Percentiles rank a stretch among this genome's conserved stretches.
Conservation (phyloP, 2,797 vertebrate genomes). For the Rhinichthys osculus region DNA sequence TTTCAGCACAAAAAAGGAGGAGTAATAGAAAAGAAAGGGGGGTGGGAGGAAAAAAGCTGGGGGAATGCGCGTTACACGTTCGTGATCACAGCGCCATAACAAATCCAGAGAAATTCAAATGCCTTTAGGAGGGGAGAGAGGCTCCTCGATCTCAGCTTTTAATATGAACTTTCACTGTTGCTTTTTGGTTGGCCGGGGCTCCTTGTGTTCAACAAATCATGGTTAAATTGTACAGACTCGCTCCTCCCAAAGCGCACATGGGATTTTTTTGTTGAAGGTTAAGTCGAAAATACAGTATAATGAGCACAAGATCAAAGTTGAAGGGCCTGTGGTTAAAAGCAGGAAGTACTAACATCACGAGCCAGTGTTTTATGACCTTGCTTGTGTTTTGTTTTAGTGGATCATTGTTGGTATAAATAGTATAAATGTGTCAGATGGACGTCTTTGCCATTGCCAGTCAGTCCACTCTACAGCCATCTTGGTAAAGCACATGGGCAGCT, state of each 20-base stretch:
- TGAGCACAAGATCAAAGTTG: background rate
- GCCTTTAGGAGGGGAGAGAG: slow-evolving; percentile 35
- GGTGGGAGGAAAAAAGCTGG: slow-evolving; percentile 8
- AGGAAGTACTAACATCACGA: background rate
- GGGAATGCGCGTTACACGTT: slow-evolving; percentile 64
- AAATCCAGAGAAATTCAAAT: slow-evolving; percentile 55
- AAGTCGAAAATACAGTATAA: slow-evolving; percentile 10
- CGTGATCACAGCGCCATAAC: slow-evolving; percentile 50
- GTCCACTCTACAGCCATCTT: too few relatives aligned
- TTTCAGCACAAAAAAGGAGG: slow-evolving; percentile 66
- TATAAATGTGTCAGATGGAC: background rate
- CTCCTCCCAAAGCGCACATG: slow-evolving; percentile 10
- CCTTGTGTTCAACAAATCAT: slow-evolving; percentile 50
- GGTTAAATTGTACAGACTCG: background rate
- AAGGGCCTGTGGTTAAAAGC: background rate
- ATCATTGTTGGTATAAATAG: background rate
- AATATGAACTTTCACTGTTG: slow-evolving; percentile 38
- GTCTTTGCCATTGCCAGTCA: background rate
- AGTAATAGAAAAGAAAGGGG: slow-evolving; percentile 68
- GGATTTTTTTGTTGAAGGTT: slow-evolving; percentile 2
- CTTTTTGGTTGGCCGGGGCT: slow-evolving; percentile 28
- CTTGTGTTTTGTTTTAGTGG: background rate
- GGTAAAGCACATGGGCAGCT: background rate
- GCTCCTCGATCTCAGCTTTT: slow-evolving; percentile 29
- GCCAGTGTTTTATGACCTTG: background rate